Evolutionary conservation across 2,888 invertebrate species (phyloP).

Genomic region (Omphaloscelis lunosa): DNA sequence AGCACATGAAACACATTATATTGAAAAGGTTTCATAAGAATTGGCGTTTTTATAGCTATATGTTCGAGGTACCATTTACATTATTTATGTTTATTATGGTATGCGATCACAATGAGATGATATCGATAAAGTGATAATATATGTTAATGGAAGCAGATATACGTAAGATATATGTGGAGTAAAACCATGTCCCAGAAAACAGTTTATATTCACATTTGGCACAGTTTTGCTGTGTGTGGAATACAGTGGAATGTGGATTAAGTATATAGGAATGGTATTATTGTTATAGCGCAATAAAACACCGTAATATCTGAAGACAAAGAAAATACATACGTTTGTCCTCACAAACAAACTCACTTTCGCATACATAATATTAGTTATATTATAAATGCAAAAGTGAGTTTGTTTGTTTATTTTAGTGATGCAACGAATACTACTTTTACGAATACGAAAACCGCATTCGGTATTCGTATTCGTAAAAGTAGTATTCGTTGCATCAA

Average conservation of each 20-base stretch:
- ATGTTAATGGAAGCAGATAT: conserved; percentile 27
- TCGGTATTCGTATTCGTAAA: too few relatives aligned
- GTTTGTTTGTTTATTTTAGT: too few relatives aligned
- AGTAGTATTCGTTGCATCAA: too few relatives aligned
- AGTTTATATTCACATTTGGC: conserved; percentile 41
- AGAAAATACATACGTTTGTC: not conserved
- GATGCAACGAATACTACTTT: too few relatives aligned
- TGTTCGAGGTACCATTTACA: conserved; percentile 13
- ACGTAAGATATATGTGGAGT: conserved; percentile 11
- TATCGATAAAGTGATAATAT: conserved; percentile 32
- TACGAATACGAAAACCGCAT: too few relatives aligned
- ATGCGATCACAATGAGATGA: conserved; percentile 20
- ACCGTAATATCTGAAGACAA: not conserved
- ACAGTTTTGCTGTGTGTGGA: conserved; percentile 17
- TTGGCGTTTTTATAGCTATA: conserved; percentile 21
- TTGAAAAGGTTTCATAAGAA: conserved; percentile 41
- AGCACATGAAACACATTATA: conserved; percentile 39
- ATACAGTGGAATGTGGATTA: conserved; percentile 6
- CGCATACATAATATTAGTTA: too few relatives aligned
- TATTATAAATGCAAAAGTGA: too few relatives aligned
- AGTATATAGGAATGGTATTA: not conserved
- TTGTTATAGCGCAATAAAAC: conserved; percentile 5
- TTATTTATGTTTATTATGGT: conserved; percentile 33
- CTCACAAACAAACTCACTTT: too few relatives aligned
- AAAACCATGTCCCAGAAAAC: conserved; percentile 14